A percentile compares a stretch with the other conserved stretches of the same genome.
Conservation (phyloP, 2,797 vertebrate species). For the Podargus strigoides region DNA sequence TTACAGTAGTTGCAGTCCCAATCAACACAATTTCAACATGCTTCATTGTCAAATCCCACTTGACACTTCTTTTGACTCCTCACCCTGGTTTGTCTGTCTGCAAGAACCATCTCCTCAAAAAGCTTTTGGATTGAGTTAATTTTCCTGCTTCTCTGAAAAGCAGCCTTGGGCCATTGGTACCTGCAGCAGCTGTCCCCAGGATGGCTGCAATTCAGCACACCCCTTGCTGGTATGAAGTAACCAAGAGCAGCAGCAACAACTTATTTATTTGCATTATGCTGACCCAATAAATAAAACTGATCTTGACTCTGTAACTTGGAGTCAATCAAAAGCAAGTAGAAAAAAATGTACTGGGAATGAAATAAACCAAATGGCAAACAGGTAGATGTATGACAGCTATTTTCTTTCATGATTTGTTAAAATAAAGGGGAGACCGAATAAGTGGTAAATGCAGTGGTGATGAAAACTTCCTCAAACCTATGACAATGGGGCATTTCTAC, state of each 20-base stretch:
- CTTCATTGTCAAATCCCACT: not conserved
- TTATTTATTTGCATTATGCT: not conserved
- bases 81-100: not conserved
- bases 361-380: not conserved
- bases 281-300: not conserved
- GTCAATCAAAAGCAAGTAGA: not conserved
- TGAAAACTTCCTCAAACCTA: not conserved
- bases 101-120: not conserved
- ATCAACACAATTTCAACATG: rapidly evolving
- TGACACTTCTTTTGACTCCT: not conserved
- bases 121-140: not conserved
- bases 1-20: not conserved
- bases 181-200: not conserved
- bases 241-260: not conserved
- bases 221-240: not conserved
- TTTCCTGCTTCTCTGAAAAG: not conserved
- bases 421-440: not conserved
- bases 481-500: not conserved
- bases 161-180: not conserved
- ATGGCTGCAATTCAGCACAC: not conserved
- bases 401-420: not conserved
- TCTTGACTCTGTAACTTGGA: not conserved
- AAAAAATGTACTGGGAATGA: not conserved
- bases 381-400: not conserved
- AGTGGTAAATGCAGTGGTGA: not conserved